These are phyloP conservation scores for Phaedon cochleariae DNA, from an alignment of 2,888 invertebrate genomes.

Conservation along the genomic window DNA sequence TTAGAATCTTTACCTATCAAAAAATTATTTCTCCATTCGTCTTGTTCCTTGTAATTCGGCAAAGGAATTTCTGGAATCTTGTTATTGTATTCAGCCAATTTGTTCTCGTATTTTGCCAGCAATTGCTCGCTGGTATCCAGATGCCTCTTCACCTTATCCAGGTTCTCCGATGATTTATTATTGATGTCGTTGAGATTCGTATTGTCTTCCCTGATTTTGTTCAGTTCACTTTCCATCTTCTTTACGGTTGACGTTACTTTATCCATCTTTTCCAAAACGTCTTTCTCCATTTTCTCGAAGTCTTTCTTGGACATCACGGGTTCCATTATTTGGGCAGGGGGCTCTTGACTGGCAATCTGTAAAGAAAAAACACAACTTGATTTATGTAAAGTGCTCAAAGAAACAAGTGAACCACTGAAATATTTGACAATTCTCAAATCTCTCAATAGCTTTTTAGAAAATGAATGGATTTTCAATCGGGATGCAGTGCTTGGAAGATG, in stretches of 20 bases:
- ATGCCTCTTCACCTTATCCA: constrained; percentile 62
- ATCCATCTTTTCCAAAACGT: constrained; percentile 55
- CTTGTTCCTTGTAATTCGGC: constrained; percentile 46
- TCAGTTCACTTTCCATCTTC: constrained; percentile 54
- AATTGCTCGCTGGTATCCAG: constrained; percentile 66
- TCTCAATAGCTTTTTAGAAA: too few species aligned
- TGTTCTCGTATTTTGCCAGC: constrained; percentile 67
- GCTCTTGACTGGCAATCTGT: constrained; percentile 37
- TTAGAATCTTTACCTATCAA: constrained; percentile 57
- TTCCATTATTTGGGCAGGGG: constrained; percentile 46
- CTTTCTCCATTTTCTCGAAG: constrained; percentile 51
- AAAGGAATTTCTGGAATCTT: constrained; percentile 47
- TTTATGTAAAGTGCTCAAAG: too few species aligned
- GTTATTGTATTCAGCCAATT: constrained; percentile 64
- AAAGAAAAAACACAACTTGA: constrained; percentile 2
- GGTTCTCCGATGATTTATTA: constrained; percentile 60
- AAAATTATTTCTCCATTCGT: constrained; percentile 56
- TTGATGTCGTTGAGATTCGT: constrained; percentile 62
- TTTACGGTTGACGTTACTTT: constrained; percentile 48
- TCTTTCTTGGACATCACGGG: constrained; percentile 51
- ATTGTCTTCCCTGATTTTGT: constrained; percentile 57
- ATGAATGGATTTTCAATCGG: too few species aligned
- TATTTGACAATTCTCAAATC: too few species aligned
- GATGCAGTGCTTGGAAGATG: too few species aligned
- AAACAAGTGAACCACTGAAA: too few species aligned